Percentiles rank a stretch among this genome's conserved stretches.
Conservation (phyloP, 2,888 invertebrate genomes). For the Phengaris alcon region DNA sequence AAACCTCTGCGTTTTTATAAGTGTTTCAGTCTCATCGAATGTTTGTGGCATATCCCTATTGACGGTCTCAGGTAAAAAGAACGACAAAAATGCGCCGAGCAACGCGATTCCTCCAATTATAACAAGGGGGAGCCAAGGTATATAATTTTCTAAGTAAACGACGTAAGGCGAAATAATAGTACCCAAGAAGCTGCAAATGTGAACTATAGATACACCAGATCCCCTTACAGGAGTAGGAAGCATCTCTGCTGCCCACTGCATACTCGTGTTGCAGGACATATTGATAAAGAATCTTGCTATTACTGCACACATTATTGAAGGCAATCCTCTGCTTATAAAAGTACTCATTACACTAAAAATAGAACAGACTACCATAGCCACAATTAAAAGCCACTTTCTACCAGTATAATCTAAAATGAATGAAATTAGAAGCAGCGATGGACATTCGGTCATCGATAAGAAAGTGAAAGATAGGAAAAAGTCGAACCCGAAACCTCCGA, state of each 20-base stretch:
- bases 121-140: constrained; percentile 55
- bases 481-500: constrained; percentile 55
- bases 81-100: constrained; percentile 45
- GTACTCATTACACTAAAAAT: constrained; percentile 53
- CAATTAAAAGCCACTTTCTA: constrained; percentile 51
- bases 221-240: constrained; percentile 61
- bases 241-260: constrained; percentile 62
- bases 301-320: constrained; percentile 57
- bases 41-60: constrained; percentile 61
- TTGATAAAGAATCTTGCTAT: constrained; percentile 58
- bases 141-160: constrained; percentile 53
- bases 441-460: constrained; percentile 60
- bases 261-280: constrained; percentile 50
- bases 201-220: constrained; percentile 54
- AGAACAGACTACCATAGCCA: constrained; percentile 43
- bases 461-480: constrained; percentile 63
- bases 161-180: constrained; percentile 61
- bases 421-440: constrained; percentile 54
- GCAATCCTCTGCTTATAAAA: constrained; percentile 50
- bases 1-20: constrained; percentile 49
- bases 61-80: constrained; percentile 61
- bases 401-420: constrained; percentile 57
- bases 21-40: constrained; percentile 58
- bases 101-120: constrained; percentile 49
- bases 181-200: constrained; percentile 51